These are phyloP conservation scores for Ailurus styani DNA, from an alignment of 2,113 vertebrate species.

Conservation along the genomic window DNA sequence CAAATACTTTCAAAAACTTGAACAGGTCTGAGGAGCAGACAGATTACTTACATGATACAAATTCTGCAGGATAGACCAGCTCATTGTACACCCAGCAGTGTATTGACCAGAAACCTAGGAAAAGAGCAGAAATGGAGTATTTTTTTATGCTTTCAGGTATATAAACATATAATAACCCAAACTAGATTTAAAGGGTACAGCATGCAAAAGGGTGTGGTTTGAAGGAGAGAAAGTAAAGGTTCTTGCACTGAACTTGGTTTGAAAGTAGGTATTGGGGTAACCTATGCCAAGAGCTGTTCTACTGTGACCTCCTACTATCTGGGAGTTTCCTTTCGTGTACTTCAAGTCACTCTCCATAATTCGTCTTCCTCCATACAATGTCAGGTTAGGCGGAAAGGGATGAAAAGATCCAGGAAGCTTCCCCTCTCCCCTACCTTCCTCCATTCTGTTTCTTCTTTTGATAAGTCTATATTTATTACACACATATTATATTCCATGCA, in stretches of 20 bases:
- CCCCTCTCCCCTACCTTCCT: neutral
- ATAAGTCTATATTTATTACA: neutral
- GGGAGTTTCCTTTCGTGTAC: neutral
- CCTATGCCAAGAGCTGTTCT: neutral
- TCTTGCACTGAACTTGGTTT: neutral
- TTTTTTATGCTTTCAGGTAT: neutral
- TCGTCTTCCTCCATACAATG: neutral
- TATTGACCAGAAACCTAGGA: neutral
- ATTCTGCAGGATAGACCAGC: neutral
- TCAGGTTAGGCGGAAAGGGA: neutral
- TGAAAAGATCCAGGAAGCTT: neutral
- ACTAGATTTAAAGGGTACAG: neutral
- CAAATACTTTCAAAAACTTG: neutral
- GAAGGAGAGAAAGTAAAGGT: neutral
- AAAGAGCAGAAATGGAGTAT: neutral
- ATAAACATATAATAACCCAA: neutral
- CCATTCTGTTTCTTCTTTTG: neutral
- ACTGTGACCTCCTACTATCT: neutral
- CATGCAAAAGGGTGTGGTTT: neutral
- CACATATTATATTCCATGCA: neutral
- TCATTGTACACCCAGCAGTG: neutral
- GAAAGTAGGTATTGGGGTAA: neutral
- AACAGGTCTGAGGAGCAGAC: neutral
- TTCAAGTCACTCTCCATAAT: neutral
- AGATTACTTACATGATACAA: neutral